phyloP scores from a whole-genome alignment of 1,140 invertebrate genomes.

The Tetramorium alpestre region DNA sequence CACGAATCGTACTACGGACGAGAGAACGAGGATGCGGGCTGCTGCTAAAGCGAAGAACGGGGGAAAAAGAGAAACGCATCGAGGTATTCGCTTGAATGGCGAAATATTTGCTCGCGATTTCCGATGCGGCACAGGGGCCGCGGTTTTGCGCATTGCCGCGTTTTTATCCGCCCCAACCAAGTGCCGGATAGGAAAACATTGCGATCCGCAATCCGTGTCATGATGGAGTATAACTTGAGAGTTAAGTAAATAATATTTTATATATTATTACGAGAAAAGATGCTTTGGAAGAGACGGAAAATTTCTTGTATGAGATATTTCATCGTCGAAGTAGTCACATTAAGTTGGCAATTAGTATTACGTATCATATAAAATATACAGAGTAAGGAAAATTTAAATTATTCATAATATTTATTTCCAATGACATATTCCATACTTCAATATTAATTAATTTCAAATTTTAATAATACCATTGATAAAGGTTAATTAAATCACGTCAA shows the following conservation, averaged over 20 bases:
- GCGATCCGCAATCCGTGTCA: conserved; percentile 3
- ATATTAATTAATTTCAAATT: conserved; percentile 13
- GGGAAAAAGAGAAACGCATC: conserved; percentile 32
- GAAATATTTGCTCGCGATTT: conserved; percentile 64
- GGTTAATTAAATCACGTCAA: neutral
- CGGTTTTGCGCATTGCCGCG: conserved; percentile 23
- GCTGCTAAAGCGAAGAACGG: conserved; percentile 11
- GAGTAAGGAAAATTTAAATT: neutral
- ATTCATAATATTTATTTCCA: neutral
- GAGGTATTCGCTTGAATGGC: conserved; percentile 60
- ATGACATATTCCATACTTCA: neutral
- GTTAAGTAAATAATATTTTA: neutral
- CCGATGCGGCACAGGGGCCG: conserved; percentile 37
- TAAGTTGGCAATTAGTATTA: neutral
- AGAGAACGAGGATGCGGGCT: conserved; percentile 40
- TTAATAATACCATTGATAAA: conserved; percentile 1
- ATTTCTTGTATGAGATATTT: neutral
- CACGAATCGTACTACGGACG: conserved; percentile 49
- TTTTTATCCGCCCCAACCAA: conserved; percentile 26
- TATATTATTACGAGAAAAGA: conserved; percentile 1
- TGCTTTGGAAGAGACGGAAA: neutral
- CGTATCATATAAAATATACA: too few relatives aligned
- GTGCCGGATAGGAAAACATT: conserved; percentile 20
- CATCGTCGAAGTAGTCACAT: neutral
- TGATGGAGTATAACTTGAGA: neutral